These are phyloP conservation scores for Portunus trituberculatus DNA, from an alignment of 1,140 invertebrate genomes.

Conservation along the genomic window DNA sequence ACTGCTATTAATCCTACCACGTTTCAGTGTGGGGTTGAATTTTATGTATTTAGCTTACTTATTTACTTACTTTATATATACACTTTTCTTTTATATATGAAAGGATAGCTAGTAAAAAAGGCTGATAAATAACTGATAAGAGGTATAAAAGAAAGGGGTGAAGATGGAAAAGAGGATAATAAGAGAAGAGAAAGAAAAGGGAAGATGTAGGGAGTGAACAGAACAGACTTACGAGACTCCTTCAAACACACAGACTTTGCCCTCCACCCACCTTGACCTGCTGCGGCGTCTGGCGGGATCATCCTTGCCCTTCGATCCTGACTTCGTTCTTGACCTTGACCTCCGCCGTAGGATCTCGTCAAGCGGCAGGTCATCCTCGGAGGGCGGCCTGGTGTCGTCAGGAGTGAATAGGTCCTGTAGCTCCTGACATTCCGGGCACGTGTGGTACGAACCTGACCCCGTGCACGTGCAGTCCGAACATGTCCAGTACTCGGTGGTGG, in stretches of 20 bases:
- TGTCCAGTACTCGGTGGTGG: constrained; percentile 69
- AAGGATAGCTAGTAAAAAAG: no score
- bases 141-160: not conserved
- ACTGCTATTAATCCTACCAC: no score
- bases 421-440: constrained; percentile 66
- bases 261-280: constrained; percentile 31
- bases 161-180: not conserved
- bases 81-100: no score
- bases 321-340: constrained; percentile 66
- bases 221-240: no score
- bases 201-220: not conserved
- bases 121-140: no score
- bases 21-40: no score
- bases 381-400: constrained; percentile 65
- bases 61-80: no score
- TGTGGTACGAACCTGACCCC: constrained; percentile 54
- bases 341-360: constrained; percentile 68
- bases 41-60: no score
- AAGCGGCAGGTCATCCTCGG: constrained; percentile 66
- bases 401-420: constrained; percentile 63
- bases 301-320: constrained; percentile 64
- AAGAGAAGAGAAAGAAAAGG: not conserved
- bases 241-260: not conserved
- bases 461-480: constrained; percentile 63
- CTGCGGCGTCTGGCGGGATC: not conserved